Evolutionary conservation across 2,888 invertebrate genomes (phyloP).

Genomic region (Ceraclea dissimilis): DNA sequence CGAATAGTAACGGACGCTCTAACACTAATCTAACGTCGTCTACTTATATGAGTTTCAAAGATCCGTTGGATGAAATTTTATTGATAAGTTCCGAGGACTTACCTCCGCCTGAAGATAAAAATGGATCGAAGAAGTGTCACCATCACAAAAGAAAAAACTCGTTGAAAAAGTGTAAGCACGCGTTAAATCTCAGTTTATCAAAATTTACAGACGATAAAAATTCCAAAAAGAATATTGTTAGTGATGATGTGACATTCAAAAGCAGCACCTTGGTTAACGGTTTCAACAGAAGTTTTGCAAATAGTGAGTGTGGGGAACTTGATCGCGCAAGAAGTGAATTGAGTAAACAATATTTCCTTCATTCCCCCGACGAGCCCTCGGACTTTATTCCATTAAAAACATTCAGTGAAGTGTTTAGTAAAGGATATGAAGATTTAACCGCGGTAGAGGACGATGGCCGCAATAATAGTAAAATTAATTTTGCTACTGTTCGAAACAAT

Average conservation of each 20-base stretch:
- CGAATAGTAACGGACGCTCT: slow-evolving; percentile 1
- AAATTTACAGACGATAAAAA: slow-evolving; percentile 22
- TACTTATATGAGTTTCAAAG: slow-evolving; percentile 42
- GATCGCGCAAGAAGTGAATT: slow-evolving; percentile 12
- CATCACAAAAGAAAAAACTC: slow-evolving; percentile 24
- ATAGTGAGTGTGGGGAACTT: slow-evolving; percentile 29
- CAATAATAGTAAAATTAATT: slow-evolving; percentile 33
- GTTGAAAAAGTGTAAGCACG: slow-evolving; percentile 25
- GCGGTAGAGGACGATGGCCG: slow-evolving; percentile 27
- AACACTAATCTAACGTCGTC: slow-evolving; percentile 30
- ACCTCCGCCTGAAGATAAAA: slow-evolving; percentile 15
- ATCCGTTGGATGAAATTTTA: slow-evolving; percentile 41
- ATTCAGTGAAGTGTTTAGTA: slow-evolving; percentile 29
- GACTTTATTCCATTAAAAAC: slow-evolving; percentile 43
- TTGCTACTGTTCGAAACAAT: slow-evolving; percentile 42
- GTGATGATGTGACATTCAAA: slow-evolving; percentile 18
- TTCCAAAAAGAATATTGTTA: slow-evolving; percentile 14
- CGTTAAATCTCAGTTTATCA: slow-evolving; percentile 21
- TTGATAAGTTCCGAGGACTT: slow-evolving; percentile 44
- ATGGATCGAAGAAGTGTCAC: slow-evolving; percentile 18
- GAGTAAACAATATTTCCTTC: slow-evolving; percentile 22
- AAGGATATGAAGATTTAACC: slow-evolving; percentile 28
- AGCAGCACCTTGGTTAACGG: slow-evolving; percentile 23
- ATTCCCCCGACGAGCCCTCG: slow-evolving; percentile 31
- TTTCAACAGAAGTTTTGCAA: slow-evolving; percentile 19